phyloP scores from a whole-genome alignment of 2,797 vertebrate genomes.

The Spheniscus humboldti region DNA sequence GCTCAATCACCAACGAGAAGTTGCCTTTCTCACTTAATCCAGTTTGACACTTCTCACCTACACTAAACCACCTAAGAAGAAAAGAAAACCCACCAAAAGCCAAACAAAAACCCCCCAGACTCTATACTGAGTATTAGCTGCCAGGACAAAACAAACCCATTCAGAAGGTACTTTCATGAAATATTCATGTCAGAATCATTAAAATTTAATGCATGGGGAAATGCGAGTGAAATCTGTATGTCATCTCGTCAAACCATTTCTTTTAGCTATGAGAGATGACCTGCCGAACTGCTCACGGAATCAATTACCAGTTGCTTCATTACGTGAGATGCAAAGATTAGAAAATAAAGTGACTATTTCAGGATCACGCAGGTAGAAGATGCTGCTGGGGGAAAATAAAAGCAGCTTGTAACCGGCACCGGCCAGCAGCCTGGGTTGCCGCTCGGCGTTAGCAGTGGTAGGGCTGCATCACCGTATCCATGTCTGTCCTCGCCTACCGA shows the following conservation, averaged over 20 bases:
- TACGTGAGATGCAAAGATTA: neutral
- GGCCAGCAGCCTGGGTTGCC: fast-evolving
- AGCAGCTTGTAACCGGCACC: neutral
- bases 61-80: neutral
- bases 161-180: slow-evolving; percentile 44
- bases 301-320: neutral
- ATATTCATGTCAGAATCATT: slow-evolving; percentile 28
- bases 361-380: neutral
- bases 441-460: fast-evolving
- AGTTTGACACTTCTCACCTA: neutral
- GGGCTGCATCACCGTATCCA: neutral
- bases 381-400: neutral
- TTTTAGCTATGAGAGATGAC: neutral
- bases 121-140: neutral
- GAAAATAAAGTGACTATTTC: neutral
- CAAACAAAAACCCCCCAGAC: neutral
- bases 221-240: neutral
- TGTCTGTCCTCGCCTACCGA: fast-evolving
- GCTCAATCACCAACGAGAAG: neutral
- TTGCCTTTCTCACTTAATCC: neutral
- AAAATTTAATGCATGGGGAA: slow-evolving; percentile 40
- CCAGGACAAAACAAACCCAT: slow-evolving; percentile 27
- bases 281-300: neutral
- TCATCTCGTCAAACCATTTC: neutral
- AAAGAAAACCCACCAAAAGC: slow-evolving; percentile 2